These are phyloP conservation scores for Callinectes sapidus DNA, from an alignment of 2,888 invertebrate genomes.

Conservation along the genomic window DNA sequence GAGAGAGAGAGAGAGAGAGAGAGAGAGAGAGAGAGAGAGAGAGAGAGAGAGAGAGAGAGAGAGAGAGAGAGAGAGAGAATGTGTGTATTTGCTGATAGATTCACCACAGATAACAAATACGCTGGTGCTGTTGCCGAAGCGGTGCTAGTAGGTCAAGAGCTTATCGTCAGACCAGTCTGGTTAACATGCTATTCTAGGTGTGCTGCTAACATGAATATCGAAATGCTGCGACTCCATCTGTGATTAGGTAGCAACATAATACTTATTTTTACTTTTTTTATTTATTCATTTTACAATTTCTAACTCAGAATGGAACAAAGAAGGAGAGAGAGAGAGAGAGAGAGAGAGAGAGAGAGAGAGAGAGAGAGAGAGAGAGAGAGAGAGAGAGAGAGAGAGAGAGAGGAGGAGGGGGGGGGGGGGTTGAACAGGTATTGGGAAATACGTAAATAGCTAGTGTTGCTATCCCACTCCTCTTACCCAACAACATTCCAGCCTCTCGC, in stretches of 20 bases:
- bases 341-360: conserved; percentile 39
- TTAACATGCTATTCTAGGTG: not conserved
- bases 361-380: conserved; percentile 34
- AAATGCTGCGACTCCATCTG: not conserved
- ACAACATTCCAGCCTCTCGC: no score
- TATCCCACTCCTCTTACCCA: no score
- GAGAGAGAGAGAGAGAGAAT: no score
- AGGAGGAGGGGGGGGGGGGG: not conserved
- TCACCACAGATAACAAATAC: no score
- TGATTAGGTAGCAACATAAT: no score
- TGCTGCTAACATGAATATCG: not conserved
- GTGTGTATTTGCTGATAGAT: no score
- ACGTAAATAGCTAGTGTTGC: no score
- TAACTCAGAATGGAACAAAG: not conserved
- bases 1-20: no score
- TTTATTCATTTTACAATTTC: not conserved
- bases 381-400: conserved; percentile 40
- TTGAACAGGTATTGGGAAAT: not conserved
- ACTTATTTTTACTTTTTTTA: not conserved
- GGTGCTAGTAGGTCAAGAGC: no score
- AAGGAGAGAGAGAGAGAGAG: conserved; percentile 16
- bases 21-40: no score
- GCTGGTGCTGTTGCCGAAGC: no score
- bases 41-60: no score
- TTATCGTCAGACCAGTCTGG: not conserved